Evolutionary conservation across 2,797 vertebrate genomes (phyloP), one percentile per base, ranked within the genome.

Genomic region (Octomys mimax): DNA sequence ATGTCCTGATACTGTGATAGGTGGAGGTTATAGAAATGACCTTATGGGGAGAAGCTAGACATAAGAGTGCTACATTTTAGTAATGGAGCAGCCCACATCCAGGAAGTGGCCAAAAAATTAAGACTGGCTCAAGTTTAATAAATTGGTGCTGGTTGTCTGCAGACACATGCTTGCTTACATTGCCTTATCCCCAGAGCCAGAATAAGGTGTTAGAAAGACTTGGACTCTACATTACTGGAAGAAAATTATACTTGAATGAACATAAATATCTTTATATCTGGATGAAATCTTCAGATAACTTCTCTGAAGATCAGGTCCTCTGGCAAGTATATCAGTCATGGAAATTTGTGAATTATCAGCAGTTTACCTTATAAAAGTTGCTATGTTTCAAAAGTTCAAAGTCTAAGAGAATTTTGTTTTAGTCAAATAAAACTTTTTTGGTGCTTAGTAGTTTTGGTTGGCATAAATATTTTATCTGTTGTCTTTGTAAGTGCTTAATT

Each of bases 341-440:
- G 94, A 94, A 96, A 92, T 87, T 81, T 95, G 42, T 52, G 84
- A 89, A 71, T 80, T 89, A 92, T 42, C 13, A 84, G 18, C 28
- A 90, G 7, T 93, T 95, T 89, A 92, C 86, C 18, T 87, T 95
- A 59, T 33, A 82, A 71, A 28, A 87, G 59, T 89, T 97, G 73
- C 91, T 97, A 39, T 93, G 91, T 95, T 98, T 98, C 66, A 70
- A 10, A 86, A 97, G 96, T 98, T 96, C 95, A 95, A 97, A 98
- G 97, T 98, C 96, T 94, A 98, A 95, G 83, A 96, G 92, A 87
- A n/a, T 92, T 95, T 95, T 98, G 89, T 95, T 97, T 94, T 96
- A 87, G 57, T 97, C 93, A 97, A 89, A 88, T 97, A 92, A 96
- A 97, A 94, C 97, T 88, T 96, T 71, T 94, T 90, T 33, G 96